Percentiles rank a stretch among this genome's conserved stretches.
These are phyloP conservation scores for Mobula hypostoma DNA, from an alignment of 2,113 vertebrate genomes.

Conservation along the genomic window DNA sequence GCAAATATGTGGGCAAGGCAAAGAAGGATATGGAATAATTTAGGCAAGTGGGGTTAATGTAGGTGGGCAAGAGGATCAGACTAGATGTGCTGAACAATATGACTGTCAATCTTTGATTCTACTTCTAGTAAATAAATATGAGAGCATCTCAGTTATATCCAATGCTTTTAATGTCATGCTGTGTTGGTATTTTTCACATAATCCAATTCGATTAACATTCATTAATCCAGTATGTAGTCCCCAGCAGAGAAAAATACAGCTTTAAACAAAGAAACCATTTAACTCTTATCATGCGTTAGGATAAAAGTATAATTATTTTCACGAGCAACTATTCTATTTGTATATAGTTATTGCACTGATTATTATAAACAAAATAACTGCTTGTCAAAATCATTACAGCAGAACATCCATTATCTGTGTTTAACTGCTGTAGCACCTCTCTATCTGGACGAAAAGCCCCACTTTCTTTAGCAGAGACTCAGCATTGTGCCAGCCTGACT, in stretches of 20 bases:
- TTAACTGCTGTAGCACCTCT: neutral
- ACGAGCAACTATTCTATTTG: neutral
- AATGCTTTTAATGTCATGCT: neutral
- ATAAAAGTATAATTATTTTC: conserved; percentile 24
- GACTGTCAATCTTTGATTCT: no score
- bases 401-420: conserved; percentile 1
- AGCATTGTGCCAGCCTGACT: neutral
- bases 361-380: conserved; percentile 21
- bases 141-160: neutral
- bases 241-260: conserved; percentile 33
- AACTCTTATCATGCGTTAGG: conserved; percentile 2
- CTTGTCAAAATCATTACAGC: neutral
- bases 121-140: neutral
- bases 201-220: conserved; percentile 6
- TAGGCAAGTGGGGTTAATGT: no score
- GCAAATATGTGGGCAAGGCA: no score
- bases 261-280: conserved; percentile 25
- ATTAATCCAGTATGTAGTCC: neutral
- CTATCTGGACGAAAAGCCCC: neutral
- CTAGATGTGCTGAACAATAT: no score
- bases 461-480: neutral
- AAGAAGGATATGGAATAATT: no score
- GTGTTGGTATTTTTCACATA: conserved; percentile 22
- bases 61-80: no score
- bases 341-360: conserved; percentile 2